Evolutionary conservation across 2,113 vertebrate species (phyloP).

Genomic region (Laticauda laticaudata): DNA sequence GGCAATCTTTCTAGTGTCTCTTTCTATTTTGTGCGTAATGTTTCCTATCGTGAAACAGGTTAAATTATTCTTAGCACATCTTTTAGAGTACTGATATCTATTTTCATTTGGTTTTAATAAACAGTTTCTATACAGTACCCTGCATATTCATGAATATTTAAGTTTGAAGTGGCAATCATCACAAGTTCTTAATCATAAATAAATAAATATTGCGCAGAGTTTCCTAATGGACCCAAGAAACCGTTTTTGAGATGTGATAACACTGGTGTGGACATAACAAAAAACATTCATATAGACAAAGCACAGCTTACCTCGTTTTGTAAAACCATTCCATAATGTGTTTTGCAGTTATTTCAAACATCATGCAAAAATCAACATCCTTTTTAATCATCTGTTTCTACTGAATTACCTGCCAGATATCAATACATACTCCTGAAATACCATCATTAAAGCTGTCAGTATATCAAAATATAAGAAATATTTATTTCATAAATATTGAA

Average conservation of each 20-base stretch:
- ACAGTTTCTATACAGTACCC: neutral
- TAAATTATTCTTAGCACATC: neutral
- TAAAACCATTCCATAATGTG: neutral
- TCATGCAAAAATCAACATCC: constrained; percentile 33
- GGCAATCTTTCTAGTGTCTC: neutral
- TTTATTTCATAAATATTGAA: constrained; percentile 79
- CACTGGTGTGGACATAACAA: neutral
- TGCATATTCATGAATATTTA: neutral
- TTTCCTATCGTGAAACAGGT: neutral
- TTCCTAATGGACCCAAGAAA: neutral
- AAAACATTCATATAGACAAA: neutral
- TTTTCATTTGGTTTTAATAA: neutral
- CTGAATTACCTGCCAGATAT: constrained; percentile 44
- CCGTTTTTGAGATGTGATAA: neutral
- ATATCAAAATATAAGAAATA: constrained; percentile 69
- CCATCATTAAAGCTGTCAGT: constrained; percentile 59
- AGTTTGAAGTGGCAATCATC: neutral
- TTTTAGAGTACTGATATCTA: neutral
- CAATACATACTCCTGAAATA: constrained; percentile 45
- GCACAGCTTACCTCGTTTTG: neutral
- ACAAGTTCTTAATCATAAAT: neutral
- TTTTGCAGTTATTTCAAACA: constrained; percentile 23
- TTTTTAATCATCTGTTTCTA: constrained; percentile 19
- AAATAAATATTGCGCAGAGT: neutral
- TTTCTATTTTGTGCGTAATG: neutral